These are phyloP conservation scores for Podarcis raffonei DNA, from an alignment of 2,113 vertebrate genomes.

Conservation along the genomic window DNA sequence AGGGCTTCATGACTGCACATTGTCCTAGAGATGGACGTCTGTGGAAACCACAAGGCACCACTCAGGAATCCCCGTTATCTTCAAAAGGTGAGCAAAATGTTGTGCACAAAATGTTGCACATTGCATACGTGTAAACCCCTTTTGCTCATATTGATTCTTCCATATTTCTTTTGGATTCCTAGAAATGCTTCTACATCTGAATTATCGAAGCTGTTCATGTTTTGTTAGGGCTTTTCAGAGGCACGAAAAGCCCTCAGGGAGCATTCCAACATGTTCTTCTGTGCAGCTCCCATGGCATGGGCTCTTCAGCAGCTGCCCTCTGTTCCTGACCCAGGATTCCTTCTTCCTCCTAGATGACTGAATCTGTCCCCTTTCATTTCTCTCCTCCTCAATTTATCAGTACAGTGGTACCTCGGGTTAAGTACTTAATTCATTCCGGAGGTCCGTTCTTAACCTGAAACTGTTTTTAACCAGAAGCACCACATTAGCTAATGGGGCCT, in stretches of 20 bases:
- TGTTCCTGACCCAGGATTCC: neutral
- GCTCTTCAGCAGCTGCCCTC: neutral
- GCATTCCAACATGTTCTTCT: constrained; percentile 23
- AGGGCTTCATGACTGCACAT: constrained; percentile 26
- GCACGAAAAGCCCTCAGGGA: too few species aligned
- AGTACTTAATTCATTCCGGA: too few species aligned
- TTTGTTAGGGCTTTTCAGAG: neutral
- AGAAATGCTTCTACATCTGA: constrained; percentile 54
- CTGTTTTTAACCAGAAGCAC: too few species aligned
- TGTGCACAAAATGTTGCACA: neutral
- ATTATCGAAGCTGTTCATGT: constrained; percentile 43
- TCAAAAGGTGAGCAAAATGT: neutral
- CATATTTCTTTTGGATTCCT: constrained; percentile 51
- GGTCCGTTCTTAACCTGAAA: too few species aligned
- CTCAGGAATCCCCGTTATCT: neutral
- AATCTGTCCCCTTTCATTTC: neutral
- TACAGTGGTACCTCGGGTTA: too few species aligned
- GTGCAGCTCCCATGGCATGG: constrained; percentile 27
- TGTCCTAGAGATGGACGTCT: neutral
- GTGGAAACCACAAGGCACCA: neutral
- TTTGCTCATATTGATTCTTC: neutral
- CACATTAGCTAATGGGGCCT: too few species aligned
- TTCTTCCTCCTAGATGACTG: neutral
- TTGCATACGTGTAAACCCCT: neutral
- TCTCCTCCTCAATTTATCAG: too few species aligned